Percentiles rank a stretch among this genome's conserved stretches.
These are phyloP conservation scores for Chloroceryle amazona DNA, from an alignment of 2,797 vertebrate genomes.

Conservation along the genomic window DNA sequence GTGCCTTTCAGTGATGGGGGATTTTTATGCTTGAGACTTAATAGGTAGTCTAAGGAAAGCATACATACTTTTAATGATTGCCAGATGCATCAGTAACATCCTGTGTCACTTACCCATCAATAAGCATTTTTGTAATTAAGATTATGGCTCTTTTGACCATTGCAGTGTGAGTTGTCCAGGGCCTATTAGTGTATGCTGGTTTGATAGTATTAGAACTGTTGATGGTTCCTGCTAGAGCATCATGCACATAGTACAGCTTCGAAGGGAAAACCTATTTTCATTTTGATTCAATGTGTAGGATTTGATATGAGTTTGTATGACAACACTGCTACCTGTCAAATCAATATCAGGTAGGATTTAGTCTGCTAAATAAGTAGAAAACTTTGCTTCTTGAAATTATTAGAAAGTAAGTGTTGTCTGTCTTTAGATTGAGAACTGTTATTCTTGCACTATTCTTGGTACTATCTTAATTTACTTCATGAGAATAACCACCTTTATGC, in stretches of 20 bases:
- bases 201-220: not conserved
- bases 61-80: not conserved
- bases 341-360: not conserved
- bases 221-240: not conserved
- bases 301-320: rapidly evolving
- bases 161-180: rapidly evolving
- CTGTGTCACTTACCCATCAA: not conserved
- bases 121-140: too few relatives aligned
- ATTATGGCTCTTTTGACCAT: not conserved
- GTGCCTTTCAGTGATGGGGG: not conserved
- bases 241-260: not conserved
- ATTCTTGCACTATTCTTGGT: not conserved
- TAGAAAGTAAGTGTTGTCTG: not conserved
- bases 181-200: not conserved
- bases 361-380: not conserved
- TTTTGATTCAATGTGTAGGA: not conserved
- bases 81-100: not conserved
- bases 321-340: not conserved
- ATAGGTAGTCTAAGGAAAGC: not conserved
- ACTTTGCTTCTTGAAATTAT: not conserved
- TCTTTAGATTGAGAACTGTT: not conserved
- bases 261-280: not conserved
- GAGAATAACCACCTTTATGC: not conserved
- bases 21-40: not conserved
- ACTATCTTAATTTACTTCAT: not conserved